A percentile compares a stretch with the other conserved stretches of the same genome.
Conservation (phyloP, 2,888 invertebrate species). For the Calliphora vomitoria region DNA sequence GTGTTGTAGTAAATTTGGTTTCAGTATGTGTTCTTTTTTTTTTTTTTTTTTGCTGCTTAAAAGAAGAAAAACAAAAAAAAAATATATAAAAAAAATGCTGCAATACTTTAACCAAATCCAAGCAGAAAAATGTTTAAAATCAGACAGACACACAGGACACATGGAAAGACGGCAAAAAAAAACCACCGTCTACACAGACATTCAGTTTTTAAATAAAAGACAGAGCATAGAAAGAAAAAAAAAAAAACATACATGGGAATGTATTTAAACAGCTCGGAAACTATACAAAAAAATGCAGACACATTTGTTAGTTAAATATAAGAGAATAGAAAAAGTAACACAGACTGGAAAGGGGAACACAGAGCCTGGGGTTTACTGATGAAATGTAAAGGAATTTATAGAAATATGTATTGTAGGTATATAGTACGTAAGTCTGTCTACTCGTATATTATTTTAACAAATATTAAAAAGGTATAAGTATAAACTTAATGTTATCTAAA, state of each 20-base stretch:
- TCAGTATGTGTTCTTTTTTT: neutral
- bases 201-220: neutral
- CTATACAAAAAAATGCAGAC: constrained; percentile 62
- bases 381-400: constrained; percentile 56
- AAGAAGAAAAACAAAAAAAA: constrained; percentile 35
- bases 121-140: constrained; percentile 51
- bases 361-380: constrained; percentile 29
- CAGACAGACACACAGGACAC: constrained; percentile 13
- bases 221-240: neutral
- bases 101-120: constrained; percentile 50
- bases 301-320: constrained; percentile 65
- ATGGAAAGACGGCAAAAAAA: constrained; percentile 11
- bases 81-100: constrained; percentile 44
- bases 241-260: constrained; percentile 34
- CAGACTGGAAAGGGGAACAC: neutral
- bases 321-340: neutral
- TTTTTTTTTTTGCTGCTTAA: neutral
- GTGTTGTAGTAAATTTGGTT: constrained; percentile 65
- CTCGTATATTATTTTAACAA: constrained; percentile 28
- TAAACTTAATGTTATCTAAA: constrained; percentile 69
- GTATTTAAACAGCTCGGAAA: constrained; percentile 40
- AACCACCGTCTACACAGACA: neutral
- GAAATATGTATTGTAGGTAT: neutral
- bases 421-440: neutral
- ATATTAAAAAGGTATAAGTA: constrained; percentile 68